Evolutionary conservation across 2,113 vertebrate genomes (phyloP), one percentile per base, ranked within the genome.

Genomic region (Malaclemys terrapin): DNA sequence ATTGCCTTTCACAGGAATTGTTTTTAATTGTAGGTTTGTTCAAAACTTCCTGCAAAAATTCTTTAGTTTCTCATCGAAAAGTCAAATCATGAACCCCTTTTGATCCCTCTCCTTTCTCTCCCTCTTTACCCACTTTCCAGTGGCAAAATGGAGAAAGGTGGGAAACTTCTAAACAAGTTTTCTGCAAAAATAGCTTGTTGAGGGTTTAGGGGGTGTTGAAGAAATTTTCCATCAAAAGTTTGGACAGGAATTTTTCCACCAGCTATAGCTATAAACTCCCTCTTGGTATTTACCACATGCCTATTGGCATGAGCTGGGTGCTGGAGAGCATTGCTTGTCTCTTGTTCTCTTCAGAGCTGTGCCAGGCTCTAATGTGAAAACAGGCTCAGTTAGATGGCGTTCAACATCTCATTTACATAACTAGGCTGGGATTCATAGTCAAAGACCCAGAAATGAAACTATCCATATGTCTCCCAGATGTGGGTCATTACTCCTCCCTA

Each of bases 321-420:
- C 0, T 27, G 14, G 14, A 14, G 14, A 5, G 53, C 31, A 29
- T 24, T 52, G 42, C 2, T 29, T 11, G 57, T 31, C 22, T 8
- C 31, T 22, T 6, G 35, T 78, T 75, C 27, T 85, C 81, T 38
- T 31, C 49, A 52, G 27, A 27, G 17, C 38, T 5, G 92, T 19
- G 24, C 82, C 57, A 53, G 38, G 4, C 72, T 20, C 79, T 57
- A 25, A 1, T 12, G 81, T 81, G 83, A 53, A 9, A 8, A 35
- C 6, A 82, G 49, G 16, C 13, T 82, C 38, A 42, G 47, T 78
- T 8, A 78, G 76, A 29, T 29, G 45, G 16, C 6, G 14, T 31
- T 50, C 47, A 79, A 27, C 45, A 22, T 75, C 20, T 38, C 35
- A 5, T 29, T 79, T 27, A 12, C 12, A 27, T 79, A 50, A 49